Evolutionary conservation across 2,113 vertebrate genomes (phyloP).

Genomic region (Mormyrus lacerda): DNA sequence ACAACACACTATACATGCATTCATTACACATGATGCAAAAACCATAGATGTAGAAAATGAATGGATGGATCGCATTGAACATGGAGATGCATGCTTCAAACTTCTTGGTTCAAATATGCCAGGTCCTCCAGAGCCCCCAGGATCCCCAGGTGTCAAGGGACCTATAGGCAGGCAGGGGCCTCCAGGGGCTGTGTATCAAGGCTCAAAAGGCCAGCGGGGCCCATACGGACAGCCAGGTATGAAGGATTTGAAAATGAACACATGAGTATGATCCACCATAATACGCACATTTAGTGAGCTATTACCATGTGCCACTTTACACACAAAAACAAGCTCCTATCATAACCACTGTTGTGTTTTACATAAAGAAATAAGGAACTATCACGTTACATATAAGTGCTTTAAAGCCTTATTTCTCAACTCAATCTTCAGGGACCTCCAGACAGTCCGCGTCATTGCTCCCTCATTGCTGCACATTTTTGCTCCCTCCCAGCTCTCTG

Average conservation of each 20-base stretch:
- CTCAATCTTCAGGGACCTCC: background rate
- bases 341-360: background rate
- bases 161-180: background rate
- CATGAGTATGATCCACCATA: background rate
- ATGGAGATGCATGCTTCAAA: background rate
- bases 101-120: background rate
- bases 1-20: background rate
- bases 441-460: background rate
- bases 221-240: background rate
- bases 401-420: background rate
- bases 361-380: background rate
- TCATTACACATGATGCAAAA: background rate
- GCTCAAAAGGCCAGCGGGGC: background rate
- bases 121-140: background rate
- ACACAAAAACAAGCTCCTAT: background rate
- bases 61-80: background rate
- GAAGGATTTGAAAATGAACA: background rate
- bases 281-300: background rate
- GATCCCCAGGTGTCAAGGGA: background rate
- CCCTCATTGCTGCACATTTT: background rate
- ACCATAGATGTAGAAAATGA: background rate
- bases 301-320: background rate
- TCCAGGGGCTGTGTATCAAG: background rate
- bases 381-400: background rate
- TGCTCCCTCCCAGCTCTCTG: background rate